These are phyloP conservation scores for Columbina picui DNA, from an alignment of 2,113 vertebrate species.

Conservation along the genomic window DNA sequence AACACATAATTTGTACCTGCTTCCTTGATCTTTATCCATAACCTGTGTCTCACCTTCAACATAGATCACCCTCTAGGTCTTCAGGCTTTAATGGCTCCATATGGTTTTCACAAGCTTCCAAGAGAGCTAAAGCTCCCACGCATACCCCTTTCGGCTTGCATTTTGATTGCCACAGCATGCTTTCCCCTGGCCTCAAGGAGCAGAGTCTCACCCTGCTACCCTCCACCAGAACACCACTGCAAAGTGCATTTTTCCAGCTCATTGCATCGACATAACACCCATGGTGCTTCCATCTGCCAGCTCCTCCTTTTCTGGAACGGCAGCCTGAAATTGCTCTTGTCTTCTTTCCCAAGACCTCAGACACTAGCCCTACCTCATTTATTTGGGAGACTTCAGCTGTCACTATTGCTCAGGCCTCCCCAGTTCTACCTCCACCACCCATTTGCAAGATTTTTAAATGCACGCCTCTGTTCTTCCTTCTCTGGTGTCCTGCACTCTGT, in stretches of 20 bases:
- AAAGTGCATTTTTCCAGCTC: conserved; percentile 10
- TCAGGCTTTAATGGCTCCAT: neutral
- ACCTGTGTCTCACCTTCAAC: neutral
- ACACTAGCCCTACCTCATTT: neutral
- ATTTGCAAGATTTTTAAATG: neutral
- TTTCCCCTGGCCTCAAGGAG: neutral
- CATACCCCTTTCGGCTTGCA: neutral
- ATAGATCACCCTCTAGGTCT: neutral
- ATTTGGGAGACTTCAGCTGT: neutral
- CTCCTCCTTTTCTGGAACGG: neutral
- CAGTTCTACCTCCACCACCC: neutral
- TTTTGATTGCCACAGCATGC: neutral
- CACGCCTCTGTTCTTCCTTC: neutral
- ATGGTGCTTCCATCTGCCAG: neutral
- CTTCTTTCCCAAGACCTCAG: neutral
- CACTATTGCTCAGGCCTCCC: neutral
- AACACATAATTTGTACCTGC: neutral
- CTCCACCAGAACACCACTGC: neutral
- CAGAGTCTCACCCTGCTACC: neutral
- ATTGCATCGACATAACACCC: neutral
- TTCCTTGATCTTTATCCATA: neutral
- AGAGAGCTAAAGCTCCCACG: neutral
- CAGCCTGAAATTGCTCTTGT: neutral
- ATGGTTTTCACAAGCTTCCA: neutral
- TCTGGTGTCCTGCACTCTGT: neutral